A percentile compares a stretch with the other conserved stretches of the same genome.
Conservation (phyloP, 1,140 invertebrate species). For the Uloborus diversus region DNA sequence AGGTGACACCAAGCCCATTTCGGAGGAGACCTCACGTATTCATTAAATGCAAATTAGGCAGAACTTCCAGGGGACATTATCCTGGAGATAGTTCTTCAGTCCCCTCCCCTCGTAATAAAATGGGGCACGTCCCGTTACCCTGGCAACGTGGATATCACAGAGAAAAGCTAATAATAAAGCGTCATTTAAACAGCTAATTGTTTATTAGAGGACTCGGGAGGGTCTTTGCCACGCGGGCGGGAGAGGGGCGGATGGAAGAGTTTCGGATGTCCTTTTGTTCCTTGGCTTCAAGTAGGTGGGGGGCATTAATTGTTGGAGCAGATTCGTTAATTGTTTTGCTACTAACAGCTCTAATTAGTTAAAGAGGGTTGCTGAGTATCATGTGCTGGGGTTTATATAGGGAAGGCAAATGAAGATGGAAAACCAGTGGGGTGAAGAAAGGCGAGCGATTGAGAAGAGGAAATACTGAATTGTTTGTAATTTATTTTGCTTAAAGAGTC, state of each 20-base stretch:
- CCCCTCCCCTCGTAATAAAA: constrained; percentile 5
- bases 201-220: constrained; percentile 12
- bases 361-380: not conserved
- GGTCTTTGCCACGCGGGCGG: not conserved
- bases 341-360: constrained; percentile 30
- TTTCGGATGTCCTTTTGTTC: constrained; percentile 5
- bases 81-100: not conserved
- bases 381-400: no score
- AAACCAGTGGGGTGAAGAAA: not conserved
- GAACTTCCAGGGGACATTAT: not conserved
- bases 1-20: no score
- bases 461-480: no score
- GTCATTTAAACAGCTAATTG: constrained; percentile 47
- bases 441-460: no score
- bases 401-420: not conserved
- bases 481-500: no score
- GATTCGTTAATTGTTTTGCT: constrained; percentile 42
- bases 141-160: constrained; percentile 18
- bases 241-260: not conserved
- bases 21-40: no score
- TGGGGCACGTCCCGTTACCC: not conserved
- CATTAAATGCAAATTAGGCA: constrained; percentile 32
- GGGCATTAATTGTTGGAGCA: constrained; percentile 31
- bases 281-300: not conserved
- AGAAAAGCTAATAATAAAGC: constrained; percentile 47